Conservation (phyloP, 2,113 vertebrate genomes). For the Pollimyrus isidori region DNA sequence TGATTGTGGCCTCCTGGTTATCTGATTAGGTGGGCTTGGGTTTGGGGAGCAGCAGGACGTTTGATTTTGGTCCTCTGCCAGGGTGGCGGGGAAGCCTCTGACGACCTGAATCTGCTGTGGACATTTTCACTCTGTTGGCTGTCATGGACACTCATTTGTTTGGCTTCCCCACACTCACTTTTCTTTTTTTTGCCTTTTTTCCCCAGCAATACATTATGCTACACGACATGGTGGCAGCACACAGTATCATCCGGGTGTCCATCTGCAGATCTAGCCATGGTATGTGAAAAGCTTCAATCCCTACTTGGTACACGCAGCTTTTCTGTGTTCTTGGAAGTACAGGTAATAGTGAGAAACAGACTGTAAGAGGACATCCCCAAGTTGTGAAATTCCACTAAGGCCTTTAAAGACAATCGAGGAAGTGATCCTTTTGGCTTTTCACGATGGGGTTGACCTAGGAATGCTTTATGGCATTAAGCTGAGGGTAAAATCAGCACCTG, state of each 20-base stretch:
- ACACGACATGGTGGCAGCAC: conserved; percentile 94
- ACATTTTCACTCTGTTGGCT: background rate
- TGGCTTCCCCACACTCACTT: background rate
- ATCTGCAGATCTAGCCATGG: conserved; percentile 81
- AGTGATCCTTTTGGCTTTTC: background rate
- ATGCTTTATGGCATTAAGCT: background rate
- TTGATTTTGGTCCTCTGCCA: background rate
- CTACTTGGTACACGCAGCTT: background rate
- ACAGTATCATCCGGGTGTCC: conserved; percentile 89
- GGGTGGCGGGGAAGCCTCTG: background rate
- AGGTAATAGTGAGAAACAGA: background rate
- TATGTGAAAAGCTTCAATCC: conserved; percentile 42
- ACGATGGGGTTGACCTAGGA: background rate
- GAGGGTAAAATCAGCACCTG: background rate
- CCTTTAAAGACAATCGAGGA: background rate
- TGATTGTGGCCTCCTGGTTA: background rate
- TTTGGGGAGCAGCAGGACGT: background rate
- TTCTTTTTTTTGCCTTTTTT: conserved; percentile 19
- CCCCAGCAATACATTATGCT: conserved; percentile 93
- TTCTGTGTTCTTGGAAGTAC: background rate
- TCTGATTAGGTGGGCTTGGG: background rate
- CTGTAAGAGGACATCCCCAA: background rate
- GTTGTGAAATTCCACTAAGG: background rate
- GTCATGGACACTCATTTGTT: background rate
- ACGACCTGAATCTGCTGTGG: background rate